These are phyloP conservation scores for Teleiodes luculella DNA, from an alignment of 2,888 invertebrate genomes.

Conservation along the genomic window DNA sequence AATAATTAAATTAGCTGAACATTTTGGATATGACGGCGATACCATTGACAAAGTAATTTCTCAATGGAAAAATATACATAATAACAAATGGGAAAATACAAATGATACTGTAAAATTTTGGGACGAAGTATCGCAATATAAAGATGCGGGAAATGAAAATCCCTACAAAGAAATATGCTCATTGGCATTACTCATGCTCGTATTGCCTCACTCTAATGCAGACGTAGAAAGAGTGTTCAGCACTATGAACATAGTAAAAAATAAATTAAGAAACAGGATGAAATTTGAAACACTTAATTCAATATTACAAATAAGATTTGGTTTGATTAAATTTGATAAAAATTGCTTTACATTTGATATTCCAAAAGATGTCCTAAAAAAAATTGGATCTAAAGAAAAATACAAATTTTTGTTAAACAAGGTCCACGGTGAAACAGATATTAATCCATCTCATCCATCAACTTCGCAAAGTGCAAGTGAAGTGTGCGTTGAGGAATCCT, in stretches of 20 bases:
- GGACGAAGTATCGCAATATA: slow-evolving; percentile 3
- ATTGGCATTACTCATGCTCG: slow-evolving; percentile 14
- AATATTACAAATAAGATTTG: slow-evolving; percentile 14
- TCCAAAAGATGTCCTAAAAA: slow-evolving; percentile 5
- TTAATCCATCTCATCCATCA: too few relatives aligned
- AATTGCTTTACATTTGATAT: slow-evolving; percentile 9
- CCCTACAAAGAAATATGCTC: slow-evolving; percentile 12
- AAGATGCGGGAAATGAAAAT: slow-evolving; percentile 15
- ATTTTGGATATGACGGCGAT: slow-evolving; percentile 6
- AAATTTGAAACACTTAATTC: slow-evolving; percentile 11
- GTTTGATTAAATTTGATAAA: slow-evolving; percentile 11
- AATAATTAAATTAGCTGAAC: slow-evolving; percentile 11
- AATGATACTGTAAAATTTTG: slow-evolving; percentile 1
- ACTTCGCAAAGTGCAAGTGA: too few relatives aligned
- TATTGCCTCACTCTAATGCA: slow-evolving; percentile 20
- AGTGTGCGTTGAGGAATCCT: too few relatives aligned
- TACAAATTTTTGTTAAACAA: background rate
- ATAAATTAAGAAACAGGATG: slow-evolving; percentile 13
- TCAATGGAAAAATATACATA: slow-evolving; percentile 13
- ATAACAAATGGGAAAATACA: slow-evolving; percentile 4
- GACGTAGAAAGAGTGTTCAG: slow-evolving; percentile 20
- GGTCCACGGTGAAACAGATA: too few relatives aligned
- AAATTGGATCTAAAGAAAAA: slow-evolving; percentile 9
- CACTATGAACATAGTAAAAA: slow-evolving; percentile 16
- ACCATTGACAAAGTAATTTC: slow-evolving; percentile 13